A percentile compares a stretch with the other conserved stretches of the same genome.
Evolutionary conservation across 2,797 vertebrate genomes (phyloP).

Genomic region (Rachycentron canadum): DNA sequence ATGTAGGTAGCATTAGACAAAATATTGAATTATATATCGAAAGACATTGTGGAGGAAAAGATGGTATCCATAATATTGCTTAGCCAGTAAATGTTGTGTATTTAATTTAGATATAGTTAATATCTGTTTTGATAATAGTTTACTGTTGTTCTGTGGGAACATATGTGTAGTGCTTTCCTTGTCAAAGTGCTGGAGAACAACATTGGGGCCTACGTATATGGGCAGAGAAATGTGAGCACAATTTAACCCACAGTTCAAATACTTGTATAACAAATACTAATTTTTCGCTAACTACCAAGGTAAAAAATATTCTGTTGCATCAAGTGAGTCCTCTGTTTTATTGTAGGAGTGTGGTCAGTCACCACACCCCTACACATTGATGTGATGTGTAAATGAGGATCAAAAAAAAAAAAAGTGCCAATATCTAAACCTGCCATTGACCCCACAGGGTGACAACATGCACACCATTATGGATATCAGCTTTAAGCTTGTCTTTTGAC

Average conservation of each 20-base stretch:
- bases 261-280: not conserved
- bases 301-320: not conserved
- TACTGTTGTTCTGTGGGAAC: not conserved
- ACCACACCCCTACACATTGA: too few relatives aligned
- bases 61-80: slow-evolving; percentile 55
- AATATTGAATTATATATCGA: slow-evolving; percentile 42
- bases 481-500: slow-evolving; percentile 62
- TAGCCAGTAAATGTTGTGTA: not conserved
- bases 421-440: not conserved
- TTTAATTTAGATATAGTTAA: not conserved
- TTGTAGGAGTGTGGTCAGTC: not conserved
- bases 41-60: slow-evolving; percentile 50
- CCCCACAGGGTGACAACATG: not conserved
- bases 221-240: not conserved
- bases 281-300: not conserved
- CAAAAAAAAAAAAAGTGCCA: too few relatives aligned
- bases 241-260: not conserved
- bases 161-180: not conserved
- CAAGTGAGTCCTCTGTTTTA: not conserved
- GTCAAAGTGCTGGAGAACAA: not conserved
- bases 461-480: slow-evolving; percentile 53
- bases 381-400: too few relatives aligned
- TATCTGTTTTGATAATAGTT: not conserved
- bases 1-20: slow-evolving; percentile 77
- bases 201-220: not conserved